phyloP scores from a whole-genome alignment of 2,797 vertebrate species.

The Phoxinus dragarum region DNA sequence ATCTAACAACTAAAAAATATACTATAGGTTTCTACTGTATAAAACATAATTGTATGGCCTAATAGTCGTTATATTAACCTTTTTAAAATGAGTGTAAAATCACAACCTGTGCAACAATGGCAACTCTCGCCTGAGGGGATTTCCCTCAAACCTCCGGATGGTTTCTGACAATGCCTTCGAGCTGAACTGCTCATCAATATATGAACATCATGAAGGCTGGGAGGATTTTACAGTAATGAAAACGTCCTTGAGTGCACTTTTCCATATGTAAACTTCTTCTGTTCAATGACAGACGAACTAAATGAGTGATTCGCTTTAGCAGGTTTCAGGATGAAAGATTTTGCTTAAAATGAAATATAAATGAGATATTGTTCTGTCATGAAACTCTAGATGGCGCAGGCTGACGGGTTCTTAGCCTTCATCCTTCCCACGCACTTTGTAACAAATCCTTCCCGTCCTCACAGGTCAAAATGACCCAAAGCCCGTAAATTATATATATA shows the following conservation, averaged over 20 bases:
- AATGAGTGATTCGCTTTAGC: not conserved
- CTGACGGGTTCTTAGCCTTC: too few species aligned
- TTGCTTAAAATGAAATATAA: too few species aligned
- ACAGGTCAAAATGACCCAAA: too few species aligned
- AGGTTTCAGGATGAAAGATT: too few species aligned
- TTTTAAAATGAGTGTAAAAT: constrained; percentile 10
- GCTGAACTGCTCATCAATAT: not conserved
- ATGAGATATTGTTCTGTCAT: too few species aligned
- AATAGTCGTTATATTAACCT: constrained; percentile 1
- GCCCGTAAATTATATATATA: too few species aligned
- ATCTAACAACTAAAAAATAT: too few species aligned
- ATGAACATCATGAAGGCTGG: not conserved
- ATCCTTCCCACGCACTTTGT: too few species aligned
- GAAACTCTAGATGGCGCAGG: too few species aligned
- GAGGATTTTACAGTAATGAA: not conserved
- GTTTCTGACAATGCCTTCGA: not conserved
- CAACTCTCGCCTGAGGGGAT: not conserved
- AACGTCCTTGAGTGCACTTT: not conserved
- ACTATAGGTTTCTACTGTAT: too few species aligned
- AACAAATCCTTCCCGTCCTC: too few species aligned
- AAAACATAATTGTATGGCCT: too few species aligned
- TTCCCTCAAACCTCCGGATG: not conserved
- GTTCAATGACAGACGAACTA: not conserved
- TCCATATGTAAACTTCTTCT: not conserved
- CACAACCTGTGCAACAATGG: not conserved